These are phyloP conservation scores for Solea senegalensis DNA, from an alignment of 2,113 vertebrate species.

Conservation along the genomic window DNA sequence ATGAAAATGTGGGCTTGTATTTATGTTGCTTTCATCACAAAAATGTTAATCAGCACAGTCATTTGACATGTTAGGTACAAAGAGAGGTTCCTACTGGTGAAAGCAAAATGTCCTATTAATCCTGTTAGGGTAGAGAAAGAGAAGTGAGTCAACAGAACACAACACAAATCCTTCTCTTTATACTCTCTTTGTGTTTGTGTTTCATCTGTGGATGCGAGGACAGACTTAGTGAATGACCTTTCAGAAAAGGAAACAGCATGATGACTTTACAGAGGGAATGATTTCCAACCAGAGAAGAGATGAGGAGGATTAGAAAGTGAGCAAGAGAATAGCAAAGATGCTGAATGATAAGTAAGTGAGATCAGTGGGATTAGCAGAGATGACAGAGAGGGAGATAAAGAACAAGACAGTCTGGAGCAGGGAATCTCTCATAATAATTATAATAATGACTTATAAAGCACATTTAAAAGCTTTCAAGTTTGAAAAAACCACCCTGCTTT, in stretches of 20 bases:
- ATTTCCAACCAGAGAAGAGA: conserved; percentile 2
- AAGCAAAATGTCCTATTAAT: conserved; percentile 12
- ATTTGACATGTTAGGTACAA: not conserved
- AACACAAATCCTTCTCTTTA: conserved; percentile 11
- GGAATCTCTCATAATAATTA: not conserved
- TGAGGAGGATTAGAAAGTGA: conserved; percentile 31
- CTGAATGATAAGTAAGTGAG: conserved; percentile 22
- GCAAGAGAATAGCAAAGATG: conserved; percentile 11
- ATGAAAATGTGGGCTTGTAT: conserved; percentile 29
- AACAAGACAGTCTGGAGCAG: not conserved
- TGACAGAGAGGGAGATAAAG: not conserved
- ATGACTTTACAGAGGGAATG: not conserved
- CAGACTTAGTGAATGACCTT: conserved; percentile 30
- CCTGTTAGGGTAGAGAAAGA: not conserved
- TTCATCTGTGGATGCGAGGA: not conserved
- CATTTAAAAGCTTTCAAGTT: no score
- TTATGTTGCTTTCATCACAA: not conserved
- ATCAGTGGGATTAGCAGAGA: conserved; percentile 38
- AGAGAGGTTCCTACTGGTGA: not conserved
- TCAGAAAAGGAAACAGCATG: conserved; percentile 28
- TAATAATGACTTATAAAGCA: no score
- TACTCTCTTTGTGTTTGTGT: conserved; percentile 9
- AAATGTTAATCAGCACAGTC: not conserved
- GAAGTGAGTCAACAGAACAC: conserved; percentile 1
- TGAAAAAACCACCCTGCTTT: no score